These are phyloP conservation scores for Tridacna crocea DNA, from an alignment of 2,888 invertebrate genomes.

Conservation along the genomic window DNA sequence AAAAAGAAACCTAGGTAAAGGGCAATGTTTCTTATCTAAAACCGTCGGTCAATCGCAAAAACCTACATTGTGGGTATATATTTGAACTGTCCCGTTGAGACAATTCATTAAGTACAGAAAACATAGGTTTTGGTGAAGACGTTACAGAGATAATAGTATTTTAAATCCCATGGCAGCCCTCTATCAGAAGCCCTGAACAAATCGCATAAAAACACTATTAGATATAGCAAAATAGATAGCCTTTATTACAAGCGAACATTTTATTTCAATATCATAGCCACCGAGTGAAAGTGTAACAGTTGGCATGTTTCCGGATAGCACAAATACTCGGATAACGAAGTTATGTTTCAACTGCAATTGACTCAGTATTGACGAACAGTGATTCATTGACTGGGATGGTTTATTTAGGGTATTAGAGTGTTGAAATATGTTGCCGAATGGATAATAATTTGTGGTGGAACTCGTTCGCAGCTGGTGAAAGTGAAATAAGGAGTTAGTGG, in stretches of 20 bases:
- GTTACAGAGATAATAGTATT: too few relatives aligned
- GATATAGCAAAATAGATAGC: not conserved
- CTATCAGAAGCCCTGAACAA: too few relatives aligned
- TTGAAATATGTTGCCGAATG: not conserved
- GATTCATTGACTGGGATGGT: constrained; percentile 7
- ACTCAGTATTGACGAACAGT: not conserved
- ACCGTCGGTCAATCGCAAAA: too few relatives aligned
- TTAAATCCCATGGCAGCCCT: too few relatives aligned
- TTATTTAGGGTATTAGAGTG: not conserved
- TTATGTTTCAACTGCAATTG: not conserved
- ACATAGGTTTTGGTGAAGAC: too few relatives aligned
- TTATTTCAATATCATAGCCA: not conserved
- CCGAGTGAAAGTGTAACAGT: constrained; percentile 4
- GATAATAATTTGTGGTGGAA: too few relatives aligned
- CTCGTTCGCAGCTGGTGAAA: too few relatives aligned
- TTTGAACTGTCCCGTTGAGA: too few relatives aligned
- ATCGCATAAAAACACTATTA: not conserved
- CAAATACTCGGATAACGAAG: not conserved
- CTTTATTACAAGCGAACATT: not conserved
- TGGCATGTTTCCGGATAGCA: not conserved
- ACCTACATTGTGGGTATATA: too few relatives aligned
- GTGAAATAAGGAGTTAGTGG: too few relatives aligned
- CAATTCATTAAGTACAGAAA: too few relatives aligned
- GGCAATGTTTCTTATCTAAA: too few relatives aligned
- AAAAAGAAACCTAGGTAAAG: not conserved